These are phyloP conservation scores for Nebria ingens DNA, from an alignment of 1,140 invertebrate species.

Conservation along the genomic window DNA sequence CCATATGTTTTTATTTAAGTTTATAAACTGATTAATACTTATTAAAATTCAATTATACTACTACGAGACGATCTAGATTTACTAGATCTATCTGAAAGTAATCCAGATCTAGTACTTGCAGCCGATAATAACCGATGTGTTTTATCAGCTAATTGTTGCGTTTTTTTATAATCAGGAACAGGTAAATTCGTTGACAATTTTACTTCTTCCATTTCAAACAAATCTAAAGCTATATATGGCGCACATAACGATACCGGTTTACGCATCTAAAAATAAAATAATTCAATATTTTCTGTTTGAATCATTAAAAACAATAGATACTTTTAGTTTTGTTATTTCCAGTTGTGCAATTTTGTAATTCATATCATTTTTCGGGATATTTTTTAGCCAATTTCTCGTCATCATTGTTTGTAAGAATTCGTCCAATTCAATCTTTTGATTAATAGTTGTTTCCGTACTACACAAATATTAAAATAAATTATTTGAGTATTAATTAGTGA, in stretches of 20 bases:
- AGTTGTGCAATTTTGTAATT: conserved; percentile 29
- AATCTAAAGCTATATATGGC: conserved; percentile 35
- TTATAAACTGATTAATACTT: too few relatives aligned
- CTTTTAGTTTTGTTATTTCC: conserved; percentile 27
- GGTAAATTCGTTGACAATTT: conserved; percentile 22
- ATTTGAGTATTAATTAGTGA: too few relatives aligned
- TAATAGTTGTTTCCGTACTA: too few relatives aligned
- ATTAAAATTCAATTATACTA: conserved; percentile 26
- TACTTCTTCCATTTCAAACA: conserved; percentile 29
- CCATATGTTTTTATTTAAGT: too few relatives aligned
- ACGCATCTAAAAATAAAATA: conserved; percentile 28
- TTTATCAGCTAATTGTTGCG: conserved; percentile 21
- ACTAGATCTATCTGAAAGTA: conserved; percentile 23
- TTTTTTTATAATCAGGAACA: conserved; percentile 22
- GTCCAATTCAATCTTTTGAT: too few relatives aligned
- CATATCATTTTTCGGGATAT: conserved; percentile 18
- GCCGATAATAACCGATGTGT: conserved; percentile 22
- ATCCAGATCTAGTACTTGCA: conserved; percentile 18
- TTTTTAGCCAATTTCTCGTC: conserved; percentile 14
- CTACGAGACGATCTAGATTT: conserved; percentile 25
- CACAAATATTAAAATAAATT: too few relatives aligned
- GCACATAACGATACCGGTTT: conserved; percentile 33
- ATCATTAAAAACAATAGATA: conserved; percentile 13
- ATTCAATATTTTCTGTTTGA: conserved; percentile 1
- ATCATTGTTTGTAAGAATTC: conserved; percentile 1